These are phyloP conservation scores for Sebastes hubbsi DNA, from an alignment of 2,797 vertebrate genomes.

Conservation along the genomic window DNA sequence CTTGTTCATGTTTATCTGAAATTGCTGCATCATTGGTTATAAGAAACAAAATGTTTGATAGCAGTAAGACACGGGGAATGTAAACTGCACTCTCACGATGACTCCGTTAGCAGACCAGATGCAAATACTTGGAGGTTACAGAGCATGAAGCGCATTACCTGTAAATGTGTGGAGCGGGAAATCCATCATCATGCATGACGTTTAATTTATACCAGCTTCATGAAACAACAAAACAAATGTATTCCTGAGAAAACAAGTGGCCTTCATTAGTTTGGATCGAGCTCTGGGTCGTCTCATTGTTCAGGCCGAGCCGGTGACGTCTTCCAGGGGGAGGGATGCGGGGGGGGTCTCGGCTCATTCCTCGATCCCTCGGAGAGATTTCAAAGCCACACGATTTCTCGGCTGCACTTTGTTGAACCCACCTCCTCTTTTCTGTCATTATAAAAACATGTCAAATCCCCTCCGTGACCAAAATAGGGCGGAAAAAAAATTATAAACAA, in stretches of 20 bases:
- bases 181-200: background rate
- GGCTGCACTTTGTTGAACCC: constrained; percentile 44
- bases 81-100: constrained; percentile 39
- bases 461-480: constrained; percentile 43
- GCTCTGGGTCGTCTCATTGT: constrained; percentile 26
- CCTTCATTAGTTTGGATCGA: background rate
- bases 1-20: constrained; percentile 51
- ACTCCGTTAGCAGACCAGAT: constrained; percentile 34
- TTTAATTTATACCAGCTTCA: constrained; percentile 9
- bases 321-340: background rate
- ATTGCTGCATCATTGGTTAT: constrained; percentile 50
- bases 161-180: background rate
- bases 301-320: background rate
- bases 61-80: constrained; percentile 55
- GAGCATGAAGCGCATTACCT: constrained; percentile 11
- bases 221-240: background rate
- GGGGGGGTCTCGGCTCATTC: constrained; percentile 1
- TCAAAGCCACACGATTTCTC: constrained; percentile 30
- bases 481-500: constrained; percentile 29
- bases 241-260: constrained; percentile 18
- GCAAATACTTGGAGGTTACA: constrained; percentile 29
- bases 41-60: constrained; percentile 51
- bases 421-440: constrained; percentile 43
- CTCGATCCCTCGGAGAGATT: constrained; percentile 18
- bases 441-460: constrained; percentile 41